Evolutionary conservation across 1,140 invertebrate species (phyloP).

Genomic region (Maniola jurtina): DNA sequence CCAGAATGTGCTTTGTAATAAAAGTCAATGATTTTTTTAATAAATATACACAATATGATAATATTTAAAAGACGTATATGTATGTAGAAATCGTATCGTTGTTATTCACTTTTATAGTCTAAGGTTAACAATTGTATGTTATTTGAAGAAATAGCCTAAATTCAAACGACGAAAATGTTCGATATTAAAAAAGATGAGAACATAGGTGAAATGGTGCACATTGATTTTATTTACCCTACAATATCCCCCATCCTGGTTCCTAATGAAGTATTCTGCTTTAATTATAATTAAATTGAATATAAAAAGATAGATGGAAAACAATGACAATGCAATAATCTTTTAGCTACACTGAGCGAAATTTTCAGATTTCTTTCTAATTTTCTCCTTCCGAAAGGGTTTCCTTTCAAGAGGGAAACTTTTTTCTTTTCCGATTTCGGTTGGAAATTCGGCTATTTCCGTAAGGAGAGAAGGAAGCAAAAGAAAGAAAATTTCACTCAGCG

Average conservation of each 20-base stretch:
- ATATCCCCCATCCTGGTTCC: slow-evolving; percentile 30
- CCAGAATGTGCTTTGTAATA: slow-evolving; percentile 41
- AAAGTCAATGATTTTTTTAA: slow-evolving; percentile 33
- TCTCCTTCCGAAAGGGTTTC: no score
- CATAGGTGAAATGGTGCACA: slow-evolving; percentile 63
- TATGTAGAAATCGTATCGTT: slow-evolving; percentile 55
- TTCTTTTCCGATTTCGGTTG: no score
- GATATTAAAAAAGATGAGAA: slow-evolving; percentile 56
- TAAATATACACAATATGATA: slow-evolving; percentile 39
- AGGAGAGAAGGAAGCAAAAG: no score
- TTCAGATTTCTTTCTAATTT: no score
- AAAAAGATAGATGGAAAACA: background rate
- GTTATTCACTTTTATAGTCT: slow-evolving; percentile 64
- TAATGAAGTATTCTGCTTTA: slow-evolving; percentile 40
- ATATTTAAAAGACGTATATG: slow-evolving; percentile 14
- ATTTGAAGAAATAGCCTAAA: slow-evolving; percentile 49
- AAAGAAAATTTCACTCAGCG: no score
- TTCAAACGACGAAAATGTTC: slow-evolving; percentile 49
- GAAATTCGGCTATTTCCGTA: no score
- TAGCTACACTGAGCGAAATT: no score
- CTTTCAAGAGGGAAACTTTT: no score
- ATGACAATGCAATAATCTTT: no score
- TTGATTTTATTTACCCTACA: slow-evolving; percentile 61
- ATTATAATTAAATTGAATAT: slow-evolving; percentile 1
- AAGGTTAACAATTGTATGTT: slow-evolving; percentile 56